Base-by-base conservation (phyloP, 2,888 invertebrate genomes). In the Rhogogaster chlorosoma region DNA sequence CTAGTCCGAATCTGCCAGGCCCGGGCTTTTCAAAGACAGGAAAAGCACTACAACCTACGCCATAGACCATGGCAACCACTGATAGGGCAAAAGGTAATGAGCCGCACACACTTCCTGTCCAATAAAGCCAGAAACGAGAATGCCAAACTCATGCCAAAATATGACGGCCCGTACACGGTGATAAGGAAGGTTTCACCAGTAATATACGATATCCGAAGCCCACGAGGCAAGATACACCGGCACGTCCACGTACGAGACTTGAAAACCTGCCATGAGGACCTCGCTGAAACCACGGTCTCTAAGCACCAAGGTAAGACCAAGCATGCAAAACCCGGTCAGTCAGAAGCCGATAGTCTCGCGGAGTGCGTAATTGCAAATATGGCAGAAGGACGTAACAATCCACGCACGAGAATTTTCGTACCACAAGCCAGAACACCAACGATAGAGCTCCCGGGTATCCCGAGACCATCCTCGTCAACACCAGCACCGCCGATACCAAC, bases 71-170 rank as follows among this genome's bases (percentile, higher is more conserved):
- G 84, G 86, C 1, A 12, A 0, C 84, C 87, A 0, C 0, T 9
- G 2, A n/a, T 86, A 15, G 73, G 80, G 0, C 67, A 84, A 0
- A 0, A n/a, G 3, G 85, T 87, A 0, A 53, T 67, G 78, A 61
- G 29, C 5, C 22, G 77, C 0, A 61, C 78, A 0, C 75, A 85
- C 12, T 3, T 12, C 0, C 32, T 80, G 2, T 78, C 38, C 0
- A 42, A 36, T 0, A 71, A 77, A 2, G 45, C 36, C 2, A 29
- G 38, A 3, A 12, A 42, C 0, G 64, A 67, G 0, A 71, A 77
- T 15, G 85, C 85, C 12, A 85, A 85, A 26, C 57, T 85, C n/a
- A 6, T 78, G 71, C 85, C 84, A 2, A 78, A 77, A n/a, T 84
- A 15, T 36, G 22, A 77, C 0, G 86, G 87, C 3, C 86, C 85